Conservation (phyloP, 2,113 vertebrate species). For the Suncus etruscus region DNA sequence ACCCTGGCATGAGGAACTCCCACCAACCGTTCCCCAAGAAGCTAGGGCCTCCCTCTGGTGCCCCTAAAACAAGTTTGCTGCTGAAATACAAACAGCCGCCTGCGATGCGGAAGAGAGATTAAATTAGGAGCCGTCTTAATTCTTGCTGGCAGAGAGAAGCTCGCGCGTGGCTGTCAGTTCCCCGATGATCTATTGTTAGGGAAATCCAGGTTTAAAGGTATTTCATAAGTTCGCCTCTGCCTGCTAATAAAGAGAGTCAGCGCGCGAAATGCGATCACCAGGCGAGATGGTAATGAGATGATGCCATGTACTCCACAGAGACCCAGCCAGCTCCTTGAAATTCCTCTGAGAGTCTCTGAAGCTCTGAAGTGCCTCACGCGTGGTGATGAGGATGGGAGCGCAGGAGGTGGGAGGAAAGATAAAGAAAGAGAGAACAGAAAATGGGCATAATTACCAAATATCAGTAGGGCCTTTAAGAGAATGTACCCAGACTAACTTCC, state of each 20-base stretch:
- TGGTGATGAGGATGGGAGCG: background rate
- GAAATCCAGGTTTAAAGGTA: constrained; percentile 79
- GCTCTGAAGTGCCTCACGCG: constrained; percentile 67
- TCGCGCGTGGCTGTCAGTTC: constrained; percentile 70
- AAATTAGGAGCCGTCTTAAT: constrained; percentile 81
- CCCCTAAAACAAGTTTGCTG: constrained; percentile 52
- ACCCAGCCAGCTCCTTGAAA: constrained; percentile 70
- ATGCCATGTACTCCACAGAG: constrained; percentile 71
- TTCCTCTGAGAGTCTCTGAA: constrained; percentile 48
- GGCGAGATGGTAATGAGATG: constrained; percentile 73
- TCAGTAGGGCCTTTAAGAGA: no score
- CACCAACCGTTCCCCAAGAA: no score
- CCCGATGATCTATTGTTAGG: constrained; percentile 76
- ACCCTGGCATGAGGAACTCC: background rate
- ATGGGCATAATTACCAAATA: constrained; percentile 17
- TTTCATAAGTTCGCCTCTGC: constrained; percentile 77
- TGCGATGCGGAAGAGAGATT: constrained; percentile 70
- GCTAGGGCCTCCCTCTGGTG: background rate
- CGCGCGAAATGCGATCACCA: constrained; percentile 74
- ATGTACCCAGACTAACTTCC: no score
- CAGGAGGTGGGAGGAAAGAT: background rate
- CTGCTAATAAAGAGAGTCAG: constrained; percentile 78
- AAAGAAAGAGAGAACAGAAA: constrained; percentile 30
- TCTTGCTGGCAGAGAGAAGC: constrained; percentile 79
- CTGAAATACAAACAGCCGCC: constrained; percentile 72